These are phyloP conservation scores for Epinephelus moara DNA, from an alignment of 2,113 vertebrate genomes.

Conservation along the genomic window DNA sequence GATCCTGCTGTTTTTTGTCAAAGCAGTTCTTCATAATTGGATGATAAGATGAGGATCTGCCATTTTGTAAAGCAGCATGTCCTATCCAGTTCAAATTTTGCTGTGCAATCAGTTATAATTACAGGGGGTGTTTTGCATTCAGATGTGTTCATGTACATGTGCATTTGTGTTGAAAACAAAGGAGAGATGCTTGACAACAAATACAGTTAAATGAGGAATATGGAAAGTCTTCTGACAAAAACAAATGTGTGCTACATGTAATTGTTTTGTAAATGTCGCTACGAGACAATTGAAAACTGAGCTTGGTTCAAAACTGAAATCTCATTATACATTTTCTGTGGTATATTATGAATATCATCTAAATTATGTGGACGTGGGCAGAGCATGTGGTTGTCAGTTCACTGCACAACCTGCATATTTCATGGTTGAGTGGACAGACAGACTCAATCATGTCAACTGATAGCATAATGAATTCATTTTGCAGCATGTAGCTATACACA, in stretches of 20 bases:
- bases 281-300: not conserved
- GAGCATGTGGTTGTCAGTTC: too few species aligned
- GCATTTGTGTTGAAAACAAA: not conserved
- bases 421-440: too few species aligned
- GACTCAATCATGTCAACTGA: too few species aligned
- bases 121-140: constrained; percentile 4
- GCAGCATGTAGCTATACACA: too few species aligned
- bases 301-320: not conserved
- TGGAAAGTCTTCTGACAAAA: not conserved
- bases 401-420: too few species aligned
- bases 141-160: not conserved
- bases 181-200: constrained; percentile 10
- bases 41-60: constrained; percentile 18
- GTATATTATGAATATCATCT: not conserved
- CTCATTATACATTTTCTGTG: not conserved
- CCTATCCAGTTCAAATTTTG: constrained; percentile 8
- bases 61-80: constrained; percentile 36
- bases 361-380: not conserved
- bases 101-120: constrained; percentile 29
- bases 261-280: not conserved
- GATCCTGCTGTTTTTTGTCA: constrained; percentile 35
- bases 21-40: constrained; percentile 33
- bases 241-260: not conserved
- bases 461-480: too few species aligned
- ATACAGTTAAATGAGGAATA: not conserved